Base-by-base conservation (phyloP, 2,888 invertebrate species). In the Rosalia funebris region DNA sequence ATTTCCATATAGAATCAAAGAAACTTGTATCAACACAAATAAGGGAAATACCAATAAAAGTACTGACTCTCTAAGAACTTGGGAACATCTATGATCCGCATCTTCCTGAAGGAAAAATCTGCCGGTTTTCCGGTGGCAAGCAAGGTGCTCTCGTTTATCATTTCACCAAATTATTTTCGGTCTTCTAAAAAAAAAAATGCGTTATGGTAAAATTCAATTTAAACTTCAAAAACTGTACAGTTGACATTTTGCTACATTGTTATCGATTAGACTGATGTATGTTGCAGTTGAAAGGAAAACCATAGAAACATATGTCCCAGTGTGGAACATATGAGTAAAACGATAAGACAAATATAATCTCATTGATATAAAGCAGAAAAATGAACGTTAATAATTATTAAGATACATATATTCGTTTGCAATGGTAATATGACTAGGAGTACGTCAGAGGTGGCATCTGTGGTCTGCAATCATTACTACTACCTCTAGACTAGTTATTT, bases 91-190 rank as follows among this genome's bases (percentile, higher is more conserved):
- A 81, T 73, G 16, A 70, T 62, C 36, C 62, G 67, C 14, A 82
- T 74, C 57, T 79, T 78, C 65, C 76, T 79, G 58, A 81, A 82
- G 2, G 82, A 82, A 11, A 82, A 79, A 71, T 83, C 83, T 4
- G 79, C 74, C 0, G 83, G 82, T 61, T 77, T 77, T 41, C 77
- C 80, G 16, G 74, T 68, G 16, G 52, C 47, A 15, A 66, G 32
- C 5, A 60, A 36, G 0, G 46, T 34, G 4, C 46, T 44, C n/a
- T 48, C 48, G 34, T 34, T 14, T 10, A 34, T 34, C 34, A 34
- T 42, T 19, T 19, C 10, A 2, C 7, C 2, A n/a, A 2, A 2
- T n/a, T 34, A n/a, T 34, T 34, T 34, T n/a, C 10, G 11, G 11
- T 34, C 10, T 34, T n/a, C 11, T n/a, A 7, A 34, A 5, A 34